Evolutionary conservation across 2,797 vertebrate genomes (phyloP).

Genomic region (Enteromius treurensis): DNA sequence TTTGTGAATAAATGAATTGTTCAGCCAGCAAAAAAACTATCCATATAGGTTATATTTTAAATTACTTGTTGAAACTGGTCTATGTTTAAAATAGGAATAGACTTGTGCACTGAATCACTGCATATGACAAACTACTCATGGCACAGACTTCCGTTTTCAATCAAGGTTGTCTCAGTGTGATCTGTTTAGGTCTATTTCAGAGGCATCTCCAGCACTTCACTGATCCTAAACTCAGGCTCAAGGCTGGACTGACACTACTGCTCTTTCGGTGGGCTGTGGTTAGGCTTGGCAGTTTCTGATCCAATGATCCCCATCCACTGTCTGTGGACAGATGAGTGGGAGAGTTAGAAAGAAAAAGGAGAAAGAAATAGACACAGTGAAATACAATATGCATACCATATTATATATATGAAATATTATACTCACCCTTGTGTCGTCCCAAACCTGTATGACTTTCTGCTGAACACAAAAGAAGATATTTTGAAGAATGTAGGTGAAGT

Average conservation of each 20-base stretch:
- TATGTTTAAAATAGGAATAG: background rate
- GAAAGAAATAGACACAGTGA: background rate
- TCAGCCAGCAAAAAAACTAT: background rate
- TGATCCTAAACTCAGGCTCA: constrained; percentile 14
- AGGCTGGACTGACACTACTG: background rate
- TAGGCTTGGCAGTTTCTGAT: constrained; percentile 9
- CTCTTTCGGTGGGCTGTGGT: constrained; percentile 2
- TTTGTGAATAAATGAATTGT: background rate
- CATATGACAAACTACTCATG: background rate
- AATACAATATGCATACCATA: background rate
- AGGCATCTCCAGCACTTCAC: constrained; percentile 28
- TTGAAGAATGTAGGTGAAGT: background rate
- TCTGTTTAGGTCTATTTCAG: background rate
- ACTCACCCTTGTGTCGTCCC: background rate
- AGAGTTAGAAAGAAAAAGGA: background rate
- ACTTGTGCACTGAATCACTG: background rate
- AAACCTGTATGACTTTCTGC: background rate
- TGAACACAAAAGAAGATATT: background rate
- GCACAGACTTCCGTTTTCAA: background rate
- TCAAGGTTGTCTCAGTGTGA: background rate
- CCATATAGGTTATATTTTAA: background rate
- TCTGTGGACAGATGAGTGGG: constrained; percentile 19
- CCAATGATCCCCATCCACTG: constrained; percentile 3
- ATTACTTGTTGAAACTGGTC: background rate
- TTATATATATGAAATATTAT: background rate